A percentile compares a stretch with the other conserved stretches of the same genome.
phyloP scores from a whole-genome alignment of 1,140 invertebrate genomes.

The Aporrectodea caliginosa region DNA sequence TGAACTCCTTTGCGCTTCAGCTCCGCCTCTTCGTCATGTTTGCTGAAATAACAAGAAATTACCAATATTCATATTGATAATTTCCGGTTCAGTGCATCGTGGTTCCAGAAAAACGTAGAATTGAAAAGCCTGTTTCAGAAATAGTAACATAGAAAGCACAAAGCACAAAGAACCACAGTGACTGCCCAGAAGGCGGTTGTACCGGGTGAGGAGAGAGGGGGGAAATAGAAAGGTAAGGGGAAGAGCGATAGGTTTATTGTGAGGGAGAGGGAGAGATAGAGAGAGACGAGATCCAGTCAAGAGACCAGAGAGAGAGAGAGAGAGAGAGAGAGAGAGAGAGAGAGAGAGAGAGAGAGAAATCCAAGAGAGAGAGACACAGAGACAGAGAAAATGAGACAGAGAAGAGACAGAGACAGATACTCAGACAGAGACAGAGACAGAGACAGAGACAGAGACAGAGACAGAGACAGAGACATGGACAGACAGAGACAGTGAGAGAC shows the following conservation, averaged over 20 bases:
- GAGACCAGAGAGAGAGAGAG: conserved; percentile 6
- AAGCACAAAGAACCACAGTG: no score
- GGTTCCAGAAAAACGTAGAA: no score
- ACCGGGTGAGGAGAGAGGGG: no score
- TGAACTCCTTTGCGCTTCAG: not conserved
- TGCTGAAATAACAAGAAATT: not conserved
- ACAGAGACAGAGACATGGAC: not conserved
- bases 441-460: not conserved
- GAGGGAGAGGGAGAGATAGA: no score
- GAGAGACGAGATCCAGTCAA: not conserved
- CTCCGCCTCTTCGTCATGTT: not conserved
- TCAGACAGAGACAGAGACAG: not conserved
- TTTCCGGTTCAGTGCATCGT: no score
- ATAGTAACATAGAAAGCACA: no score
- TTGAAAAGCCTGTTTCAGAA: no score
- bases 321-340: conserved; percentile 10
- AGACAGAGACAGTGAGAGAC: not conserved
- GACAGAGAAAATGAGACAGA: not conserved
- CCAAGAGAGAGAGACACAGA: not conserved
- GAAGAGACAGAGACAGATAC: not conserved
- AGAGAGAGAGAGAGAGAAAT: conserved; percentile 8
- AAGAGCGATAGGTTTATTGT: no score
- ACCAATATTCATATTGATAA: not conserved
- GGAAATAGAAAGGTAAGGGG: no score
- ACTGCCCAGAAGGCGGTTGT: no score